Base-by-base conservation (phyloP, 2,113 vertebrate species). In the Geococcyx californianus region DNA sequence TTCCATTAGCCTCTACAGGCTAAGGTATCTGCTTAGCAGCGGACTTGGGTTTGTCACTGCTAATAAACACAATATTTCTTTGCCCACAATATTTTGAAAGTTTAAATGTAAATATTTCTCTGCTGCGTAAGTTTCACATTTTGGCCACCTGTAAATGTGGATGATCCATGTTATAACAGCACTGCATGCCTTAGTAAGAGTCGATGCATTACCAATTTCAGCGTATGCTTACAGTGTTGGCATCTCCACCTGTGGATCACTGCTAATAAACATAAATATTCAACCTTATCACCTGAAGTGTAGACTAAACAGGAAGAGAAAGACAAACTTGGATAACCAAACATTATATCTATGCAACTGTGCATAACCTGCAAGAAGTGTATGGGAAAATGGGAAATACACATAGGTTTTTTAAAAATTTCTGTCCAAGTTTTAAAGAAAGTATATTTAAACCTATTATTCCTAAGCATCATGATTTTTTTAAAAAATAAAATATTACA, bases 401-500 rank as follows among this genome's bases (percentile, higher is more conserved):
- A 21, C 9, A 7, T 0, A 55, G 7, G 1, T 26, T 70, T 26
- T 70, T 24, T 18, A 16, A 4, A 26, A 75, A 64, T 19, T 16
- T 66, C 40, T 66, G 11, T 19, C 9, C 17, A 76, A 49, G 18
- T 79, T 62, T 44, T 40, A 19, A 38, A 44, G 16, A 55, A 81
- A 68, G 17, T 8, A 26, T 26, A 60, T 72, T 38, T 60, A 60
- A 84, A 68, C 5, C 24, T n/a, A 3, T 14, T 16, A 62, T 29
- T 66, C 44, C 38, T 17, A 60, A 59, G 15, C 2, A 10, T 31
- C 40, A 36, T 15, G 9, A 26, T 16, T 29, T 49, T 73, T 20
- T 49, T 10, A 7, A 2, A 25, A 74, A 54, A 29, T 10, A 20
- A 7, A 51, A 8, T 0, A 2, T 38, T 84, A 16, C 5, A 19